A percentile compares a stretch with the other conserved stretches of the same genome.
These are phyloP conservation scores for Sesamia nonagrioides DNA, from an alignment of 1,140 invertebrate genomes.

Conservation along the genomic window DNA sequence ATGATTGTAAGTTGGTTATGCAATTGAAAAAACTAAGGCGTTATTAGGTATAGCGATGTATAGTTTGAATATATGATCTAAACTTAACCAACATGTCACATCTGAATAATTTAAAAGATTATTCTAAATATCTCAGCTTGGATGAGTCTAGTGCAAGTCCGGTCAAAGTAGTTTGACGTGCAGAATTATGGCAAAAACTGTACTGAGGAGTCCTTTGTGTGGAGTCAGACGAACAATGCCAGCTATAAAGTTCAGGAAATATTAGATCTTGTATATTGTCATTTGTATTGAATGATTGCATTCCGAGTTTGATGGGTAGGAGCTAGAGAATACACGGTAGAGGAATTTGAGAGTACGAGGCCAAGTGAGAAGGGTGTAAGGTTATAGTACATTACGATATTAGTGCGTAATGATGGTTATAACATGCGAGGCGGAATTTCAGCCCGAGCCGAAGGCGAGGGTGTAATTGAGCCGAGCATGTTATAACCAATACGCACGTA, in stretches of 20 bases:
- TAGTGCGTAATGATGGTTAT: too few relatives aligned
- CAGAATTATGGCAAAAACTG: conserved; percentile 66
- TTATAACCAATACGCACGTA: too few relatives aligned
- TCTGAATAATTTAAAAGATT: conserved; percentile 11
- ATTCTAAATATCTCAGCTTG: conserved; percentile 20
- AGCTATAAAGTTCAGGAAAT: conserved; percentile 45
- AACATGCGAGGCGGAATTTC: too few relatives aligned
- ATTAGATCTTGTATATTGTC: conserved; percentile 41
- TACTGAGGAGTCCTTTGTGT: conserved; percentile 39
- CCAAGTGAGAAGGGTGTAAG: not conserved
- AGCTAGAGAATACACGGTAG: not conserved
- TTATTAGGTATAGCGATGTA: too few relatives aligned
- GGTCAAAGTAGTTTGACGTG: conserved; percentile 62
- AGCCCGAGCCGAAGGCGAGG: too few relatives aligned
- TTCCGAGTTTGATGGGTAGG: conserved; percentile 35
- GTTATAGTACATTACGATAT: too few relatives aligned
- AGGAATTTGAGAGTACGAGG: not conserved
- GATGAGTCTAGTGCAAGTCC: conserved; percentile 19
- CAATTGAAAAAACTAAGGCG: too few relatives aligned
- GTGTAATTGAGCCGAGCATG: too few relatives aligned
- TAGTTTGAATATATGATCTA: not conserved
- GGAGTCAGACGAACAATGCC: conserved; percentile 15
- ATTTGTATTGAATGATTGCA: conserved; percentile 46
- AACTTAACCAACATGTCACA: not conserved
- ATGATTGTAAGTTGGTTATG: too few relatives aligned